Percentiles rank a stretch among this genome's conserved stretches.
These are phyloP conservation scores for Schlechtendalia chinensis DNA, from an alignment of 1,140 invertebrate species.

Conservation along the genomic window DNA sequence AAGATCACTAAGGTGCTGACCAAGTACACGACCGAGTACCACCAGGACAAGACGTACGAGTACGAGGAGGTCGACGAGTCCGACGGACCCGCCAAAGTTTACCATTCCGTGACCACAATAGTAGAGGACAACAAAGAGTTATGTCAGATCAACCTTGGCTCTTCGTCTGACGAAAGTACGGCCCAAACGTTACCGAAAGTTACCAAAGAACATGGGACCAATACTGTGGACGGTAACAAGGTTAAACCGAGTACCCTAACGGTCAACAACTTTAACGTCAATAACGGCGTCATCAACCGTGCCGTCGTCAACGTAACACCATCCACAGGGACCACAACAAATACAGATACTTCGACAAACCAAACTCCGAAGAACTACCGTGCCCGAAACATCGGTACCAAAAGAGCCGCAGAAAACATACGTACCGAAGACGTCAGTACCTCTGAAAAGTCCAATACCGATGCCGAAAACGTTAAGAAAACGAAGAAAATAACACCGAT, in stretches of 20 bases:
- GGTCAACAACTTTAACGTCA: not conserved
- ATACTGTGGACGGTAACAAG: not conserved
- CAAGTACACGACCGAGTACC: not conserved
- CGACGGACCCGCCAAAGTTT: not conserved
- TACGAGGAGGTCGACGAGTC: not conserved
- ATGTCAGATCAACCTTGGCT: not conserved
- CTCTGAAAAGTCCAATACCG: not conserved
- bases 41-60: not conserved
- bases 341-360: no score
- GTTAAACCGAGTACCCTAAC: no score
- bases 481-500: no score
- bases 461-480: not conserved
- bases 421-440: not conserved
- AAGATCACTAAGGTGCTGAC: conserved; percentile 20
- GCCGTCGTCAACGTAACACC: not conserved
- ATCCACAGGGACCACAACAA: not conserved
- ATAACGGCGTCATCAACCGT: not conserved
- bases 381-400: no score
- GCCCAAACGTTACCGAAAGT: no score
- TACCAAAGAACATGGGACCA: no score
- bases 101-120: not conserved
- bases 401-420: not conserved
- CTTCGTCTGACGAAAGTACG: not conserved
- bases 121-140: conserved; percentile 20
- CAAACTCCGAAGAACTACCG: no score